phyloP scores from a whole-genome alignment of 2,797 vertebrate species.

The Squalus acanthias region DNA sequence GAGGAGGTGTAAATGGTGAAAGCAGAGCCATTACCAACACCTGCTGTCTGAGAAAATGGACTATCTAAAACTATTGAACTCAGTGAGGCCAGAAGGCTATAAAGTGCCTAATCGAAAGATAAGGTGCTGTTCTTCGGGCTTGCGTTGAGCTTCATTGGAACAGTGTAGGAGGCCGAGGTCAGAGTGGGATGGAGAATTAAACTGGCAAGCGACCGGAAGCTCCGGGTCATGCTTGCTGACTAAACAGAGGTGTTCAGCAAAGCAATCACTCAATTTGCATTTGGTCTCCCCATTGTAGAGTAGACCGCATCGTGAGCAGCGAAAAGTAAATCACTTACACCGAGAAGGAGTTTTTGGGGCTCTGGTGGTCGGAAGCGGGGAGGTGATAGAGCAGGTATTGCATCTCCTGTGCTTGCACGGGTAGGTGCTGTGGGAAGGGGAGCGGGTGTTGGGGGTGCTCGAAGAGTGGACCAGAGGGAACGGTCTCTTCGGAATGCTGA shows the following conservation, averaged over 20 bases:
- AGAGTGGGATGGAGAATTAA: background rate
- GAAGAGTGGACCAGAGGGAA: background rate
- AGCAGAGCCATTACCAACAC: background rate
- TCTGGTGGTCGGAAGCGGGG: background rate
- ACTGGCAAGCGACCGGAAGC: background rate
- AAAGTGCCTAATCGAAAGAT: background rate
- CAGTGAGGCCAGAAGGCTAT: background rate
- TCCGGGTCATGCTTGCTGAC: background rate
- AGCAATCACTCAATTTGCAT: background rate
- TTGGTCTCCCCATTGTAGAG: background rate
- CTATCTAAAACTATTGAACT: background rate
- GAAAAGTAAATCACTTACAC: background rate
- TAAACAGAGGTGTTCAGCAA: background rate
- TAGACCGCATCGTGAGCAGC: background rate
- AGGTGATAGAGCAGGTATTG: background rate
- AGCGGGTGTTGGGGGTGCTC: background rate
- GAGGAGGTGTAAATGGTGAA: background rate
- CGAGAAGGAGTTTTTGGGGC: background rate
- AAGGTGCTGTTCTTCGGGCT: background rate
- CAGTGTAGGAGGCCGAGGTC: background rate
- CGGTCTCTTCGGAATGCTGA: background rate
- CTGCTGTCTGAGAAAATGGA: background rate
- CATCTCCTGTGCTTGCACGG: background rate
- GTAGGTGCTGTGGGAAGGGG: too few species aligned
- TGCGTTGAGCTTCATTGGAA: background rate